Conservation (phyloP, 2,797 vertebrate genomes). For the Adrianichthys oophorus region DNA sequence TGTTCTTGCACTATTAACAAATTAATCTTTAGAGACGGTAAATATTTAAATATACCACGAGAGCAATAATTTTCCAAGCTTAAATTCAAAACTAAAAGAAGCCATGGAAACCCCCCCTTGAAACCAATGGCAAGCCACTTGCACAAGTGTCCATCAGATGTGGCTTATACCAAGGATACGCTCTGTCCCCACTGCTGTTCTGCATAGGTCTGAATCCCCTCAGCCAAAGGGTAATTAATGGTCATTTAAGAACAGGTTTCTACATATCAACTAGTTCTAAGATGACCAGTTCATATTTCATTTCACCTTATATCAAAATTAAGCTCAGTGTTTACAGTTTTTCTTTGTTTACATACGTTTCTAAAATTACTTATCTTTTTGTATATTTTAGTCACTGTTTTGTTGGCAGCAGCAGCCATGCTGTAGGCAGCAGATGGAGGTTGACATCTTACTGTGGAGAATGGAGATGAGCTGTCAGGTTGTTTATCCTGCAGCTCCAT, state of each 20-base stretch:
- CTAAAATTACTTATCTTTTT: constrained; percentile 1
- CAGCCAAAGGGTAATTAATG: too few relatives aligned
- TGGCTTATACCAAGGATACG: too few relatives aligned
- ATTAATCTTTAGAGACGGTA: too few relatives aligned
- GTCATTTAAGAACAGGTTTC: background rate
- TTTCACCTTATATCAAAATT: background rate
- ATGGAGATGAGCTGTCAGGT: constrained; percentile 30
- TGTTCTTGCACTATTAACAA: too few relatives aligned
- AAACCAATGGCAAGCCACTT: too few relatives aligned
- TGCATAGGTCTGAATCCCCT: too few relatives aligned
- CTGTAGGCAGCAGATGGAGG: constrained; percentile 40
- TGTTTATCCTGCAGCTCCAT: constrained; percentile 29
- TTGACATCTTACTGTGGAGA: constrained; percentile 25
- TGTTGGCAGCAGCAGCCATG: constrained; percentile 9
- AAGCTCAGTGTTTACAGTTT: background rate
- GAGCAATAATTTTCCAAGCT: too few relatives aligned
- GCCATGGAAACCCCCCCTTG: too few relatives aligned
- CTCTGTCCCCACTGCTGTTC: too few relatives aligned
- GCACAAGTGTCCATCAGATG: too few relatives aligned
- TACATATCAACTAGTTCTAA: background rate
- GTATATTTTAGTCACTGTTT: constrained; percentile 24
- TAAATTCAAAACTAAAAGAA: too few relatives aligned
- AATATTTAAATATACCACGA: too few relatives aligned
- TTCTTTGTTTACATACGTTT: background rate
- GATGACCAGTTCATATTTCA: background rate